Base-by-base conservation (phyloP, 2,113 vertebrate species). In the Callipepla squamata region DNA sequence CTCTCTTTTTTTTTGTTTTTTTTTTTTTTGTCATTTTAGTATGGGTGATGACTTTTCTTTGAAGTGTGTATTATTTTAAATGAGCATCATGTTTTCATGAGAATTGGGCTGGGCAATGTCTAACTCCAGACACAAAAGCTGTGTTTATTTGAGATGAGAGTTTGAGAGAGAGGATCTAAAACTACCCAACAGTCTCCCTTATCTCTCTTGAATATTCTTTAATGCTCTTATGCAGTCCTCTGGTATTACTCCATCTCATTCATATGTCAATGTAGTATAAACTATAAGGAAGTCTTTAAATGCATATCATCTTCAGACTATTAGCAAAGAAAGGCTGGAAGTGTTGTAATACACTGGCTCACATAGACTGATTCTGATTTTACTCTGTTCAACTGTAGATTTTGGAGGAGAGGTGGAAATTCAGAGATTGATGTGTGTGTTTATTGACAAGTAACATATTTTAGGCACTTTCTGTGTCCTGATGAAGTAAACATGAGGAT, bases 51-150 rank as follows among this genome's bases (percentile, higher is more conserved):
- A 69, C 40, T 89, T 90, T 45, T 77, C 28, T 96, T 92, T 93
- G 75, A 90, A 91, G 36, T 23, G 16, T 44, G 48, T 40, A 5
- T 80, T 92, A 66, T 89, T 95, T 95, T 89, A 87, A 87, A 79
- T 1, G 0, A 74, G 23, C 1, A 1, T 58, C 74, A 30, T 38
- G 7, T 90, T 83, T 91, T 85, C 42, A 59, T 68, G 53, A 68
- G 69, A 66, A 70, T n/a, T 92, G 30, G 80, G 18, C 80, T 73
- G 79, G 50, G n/a, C 85, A 70, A 19, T 66, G 17, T 80, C 61
- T 76, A 73, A 48, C 50, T 90, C 59, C 82, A 95, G 94, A 90
- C 79, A 83, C 40, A 70, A 93, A 95, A 87, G 34, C 38, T 63
- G 47, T 92, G 44, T 84, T 94, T 87, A 55, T 91, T 34, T 87